A percentile compares a stretch with the other conserved stretches of the same genome.
Evolutionary conservation across 2,888 invertebrate genomes (phyloP).

Genomic region (Notodonta ziczac): DNA sequence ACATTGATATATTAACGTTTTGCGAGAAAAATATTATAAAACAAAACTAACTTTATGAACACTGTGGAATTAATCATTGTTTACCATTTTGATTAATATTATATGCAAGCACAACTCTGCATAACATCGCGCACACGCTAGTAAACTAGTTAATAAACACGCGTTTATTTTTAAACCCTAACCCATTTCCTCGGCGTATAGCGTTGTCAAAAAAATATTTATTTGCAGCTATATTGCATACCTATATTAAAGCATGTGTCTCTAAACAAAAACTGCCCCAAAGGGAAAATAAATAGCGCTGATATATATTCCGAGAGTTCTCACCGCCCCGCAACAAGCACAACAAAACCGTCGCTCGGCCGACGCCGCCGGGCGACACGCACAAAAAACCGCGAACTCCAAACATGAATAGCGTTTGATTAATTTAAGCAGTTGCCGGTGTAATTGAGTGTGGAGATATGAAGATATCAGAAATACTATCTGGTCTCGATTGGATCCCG

Average conservation of each 20-base stretch:
- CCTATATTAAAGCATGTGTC: neutral
- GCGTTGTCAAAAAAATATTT: neutral
- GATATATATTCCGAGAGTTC: slow-evolving; percentile 12
- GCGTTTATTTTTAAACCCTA: neutral
- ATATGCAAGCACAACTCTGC: neutral
- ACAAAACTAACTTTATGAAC: too few relatives aligned
- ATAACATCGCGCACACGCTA: neutral
- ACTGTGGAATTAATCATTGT: too few relatives aligned
- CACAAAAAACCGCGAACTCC: slow-evolving; percentile 38
- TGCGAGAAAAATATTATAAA: too few relatives aligned
- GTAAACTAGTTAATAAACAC: neutral
- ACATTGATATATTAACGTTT: too few relatives aligned
- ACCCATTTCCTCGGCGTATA: neutral
- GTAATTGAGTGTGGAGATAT: slow-evolving; percentile 64
- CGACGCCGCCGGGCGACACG: slow-evolving; percentile 6
- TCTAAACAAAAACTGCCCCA: slow-evolving; percentile 12
- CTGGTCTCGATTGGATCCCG: slow-evolving; percentile 69
- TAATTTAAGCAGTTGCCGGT: slow-evolving; percentile 55
- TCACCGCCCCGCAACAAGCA: slow-evolving; percentile 15
- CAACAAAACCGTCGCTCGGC: slow-evolving; percentile 13
- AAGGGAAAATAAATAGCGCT: slow-evolving; percentile 23
- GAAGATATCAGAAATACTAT: slow-evolving; percentile 69
- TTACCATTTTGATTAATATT: too few relatives aligned
- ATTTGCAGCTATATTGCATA: slow-evolving; percentile 11
- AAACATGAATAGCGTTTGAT: slow-evolving; percentile 52